Percentiles rank a stretch among this genome's conserved stretches.
phyloP scores from a whole-genome alignment of 2,888 invertebrate species.

The Rhaphigaster nebulosa region DNA sequence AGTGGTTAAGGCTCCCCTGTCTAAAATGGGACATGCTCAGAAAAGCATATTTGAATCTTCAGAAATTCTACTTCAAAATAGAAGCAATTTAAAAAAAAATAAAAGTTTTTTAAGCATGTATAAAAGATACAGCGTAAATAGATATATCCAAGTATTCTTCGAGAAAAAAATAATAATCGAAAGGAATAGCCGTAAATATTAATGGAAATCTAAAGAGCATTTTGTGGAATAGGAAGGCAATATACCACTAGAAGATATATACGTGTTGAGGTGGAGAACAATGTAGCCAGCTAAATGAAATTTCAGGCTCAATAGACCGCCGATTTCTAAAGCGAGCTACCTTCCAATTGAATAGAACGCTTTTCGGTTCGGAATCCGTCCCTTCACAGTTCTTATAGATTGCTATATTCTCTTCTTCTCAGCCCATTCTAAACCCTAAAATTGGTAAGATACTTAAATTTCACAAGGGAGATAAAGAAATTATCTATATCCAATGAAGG shows the following conservation, averaged over 20 bases:
- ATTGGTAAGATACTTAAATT: neutral
- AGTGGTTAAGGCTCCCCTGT: no score
- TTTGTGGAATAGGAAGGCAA: neutral
- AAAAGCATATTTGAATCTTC: no score
- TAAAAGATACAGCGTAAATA: no score
- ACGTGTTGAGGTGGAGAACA: neutral
- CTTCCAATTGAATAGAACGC: neutral
- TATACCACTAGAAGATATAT: neutral
- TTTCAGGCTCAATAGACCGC: constrained; percentile 33
- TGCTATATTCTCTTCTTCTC: neutral
- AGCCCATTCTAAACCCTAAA: neutral
- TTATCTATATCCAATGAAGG: neutral
- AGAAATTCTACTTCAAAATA: no score
- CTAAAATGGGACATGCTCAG: no score
- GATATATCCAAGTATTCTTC: neutral
- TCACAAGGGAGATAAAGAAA: neutral
- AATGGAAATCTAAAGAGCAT: neutral
- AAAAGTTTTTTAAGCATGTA: no score
- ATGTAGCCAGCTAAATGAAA: neutral
- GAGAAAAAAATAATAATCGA: neutral
- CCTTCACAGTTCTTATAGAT: neutral
- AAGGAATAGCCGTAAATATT: neutral
- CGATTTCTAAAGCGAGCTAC: constrained; percentile 24
- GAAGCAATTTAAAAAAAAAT: no score
- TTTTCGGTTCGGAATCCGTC: neutral